Evolutionary conservation across 1,140 invertebrate genomes (phyloP).

Genomic region (Solenopsis fugax): DNA sequence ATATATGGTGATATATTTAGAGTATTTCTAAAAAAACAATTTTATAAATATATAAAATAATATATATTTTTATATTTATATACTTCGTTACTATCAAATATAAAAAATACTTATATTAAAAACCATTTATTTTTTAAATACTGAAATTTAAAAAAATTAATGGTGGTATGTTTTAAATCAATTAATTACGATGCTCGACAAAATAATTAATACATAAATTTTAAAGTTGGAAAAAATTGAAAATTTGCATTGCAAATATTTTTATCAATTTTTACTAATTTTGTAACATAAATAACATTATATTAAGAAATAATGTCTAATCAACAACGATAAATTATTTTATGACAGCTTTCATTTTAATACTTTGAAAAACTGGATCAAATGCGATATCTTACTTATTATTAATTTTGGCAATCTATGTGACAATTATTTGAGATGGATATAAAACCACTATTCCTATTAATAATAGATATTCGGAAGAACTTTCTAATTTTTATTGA

Average conservation of each 20-base stretch:
- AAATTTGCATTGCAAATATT: neutral
- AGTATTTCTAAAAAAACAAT: neutral
- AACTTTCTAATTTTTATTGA: conserved; percentile 25
- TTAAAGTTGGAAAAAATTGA: neutral
- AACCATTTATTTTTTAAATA: neutral
- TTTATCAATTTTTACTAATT: neutral
- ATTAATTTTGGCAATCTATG: neutral
- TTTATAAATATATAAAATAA: conserved; percentile 5
- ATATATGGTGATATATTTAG: neutral
- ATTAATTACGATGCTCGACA: neutral
- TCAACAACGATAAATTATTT: conserved; percentile 19
- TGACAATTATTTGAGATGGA: conserved; percentile 10
- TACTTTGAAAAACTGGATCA: neutral
- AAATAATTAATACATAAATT: neutral
- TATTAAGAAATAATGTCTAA: neutral
- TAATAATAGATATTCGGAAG: conserved; percentile 38
- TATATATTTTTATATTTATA: neutral
- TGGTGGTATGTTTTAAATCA: conserved; percentile 7
- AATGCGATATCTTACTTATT: conserved; percentile 34
- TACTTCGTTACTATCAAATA: neutral
- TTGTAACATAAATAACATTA: neutral
- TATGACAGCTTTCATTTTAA: conserved; percentile 27
- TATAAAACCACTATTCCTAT: conserved; percentile 1
- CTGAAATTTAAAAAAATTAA: neutral
- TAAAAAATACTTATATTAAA: neutral